Base-by-base conservation (phyloP, 2,113 vertebrate species). In the Otus sunia region DNA sequence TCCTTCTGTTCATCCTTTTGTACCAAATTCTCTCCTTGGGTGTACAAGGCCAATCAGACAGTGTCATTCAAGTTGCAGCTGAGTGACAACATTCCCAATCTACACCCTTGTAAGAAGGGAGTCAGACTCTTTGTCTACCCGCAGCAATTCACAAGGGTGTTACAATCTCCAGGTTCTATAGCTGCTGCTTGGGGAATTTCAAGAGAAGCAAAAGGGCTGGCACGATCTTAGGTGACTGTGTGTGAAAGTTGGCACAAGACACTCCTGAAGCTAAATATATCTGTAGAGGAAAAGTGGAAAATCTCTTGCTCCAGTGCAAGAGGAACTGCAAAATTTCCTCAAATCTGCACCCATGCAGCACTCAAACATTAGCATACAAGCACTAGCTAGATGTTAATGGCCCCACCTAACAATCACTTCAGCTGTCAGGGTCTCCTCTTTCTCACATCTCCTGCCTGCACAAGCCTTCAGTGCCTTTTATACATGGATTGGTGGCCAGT, bases 221-320 rank as follows among this genome's bases (percentile, higher is more conserved):
- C 10, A 56, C 36, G n/a, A 73, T 69, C 32, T 67, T 80, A 22
- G 41, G 23, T 49, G 26, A 7, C 8, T 53, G 8, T 13, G 21
- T 6, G 13, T 19, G 23, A 71, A 82, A 67, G 12, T 27, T 86
- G 63, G 4, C 26, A 60, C 12, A 76, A 81, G 41, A 50, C 9
- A 11, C 9, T 12, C 12, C 37, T 59, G 60, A 90, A 88, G 20
- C 8, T 74, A 34, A 59, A 47, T 25, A 41, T 37, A 50, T 25
- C 15, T 19, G 13, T 55, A 59, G 43, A 50, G n/a, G 23, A 71
- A 85, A 93, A 20, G 9, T 18, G 4, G 26, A 62, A 83, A 90
- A 72, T 36, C 19, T 68, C 45, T 84, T 1, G 0, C 18, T 74
- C 14, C 4, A 0, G 0, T 59, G 15, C 34, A 74, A 72, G 32